A percentile compares a stretch with the other conserved stretches of the same genome.
These are phyloP conservation scores for Anadara kagoshimensis DNA, from an alignment of 1,140 invertebrate genomes.

Conservation along the genomic window DNA sequence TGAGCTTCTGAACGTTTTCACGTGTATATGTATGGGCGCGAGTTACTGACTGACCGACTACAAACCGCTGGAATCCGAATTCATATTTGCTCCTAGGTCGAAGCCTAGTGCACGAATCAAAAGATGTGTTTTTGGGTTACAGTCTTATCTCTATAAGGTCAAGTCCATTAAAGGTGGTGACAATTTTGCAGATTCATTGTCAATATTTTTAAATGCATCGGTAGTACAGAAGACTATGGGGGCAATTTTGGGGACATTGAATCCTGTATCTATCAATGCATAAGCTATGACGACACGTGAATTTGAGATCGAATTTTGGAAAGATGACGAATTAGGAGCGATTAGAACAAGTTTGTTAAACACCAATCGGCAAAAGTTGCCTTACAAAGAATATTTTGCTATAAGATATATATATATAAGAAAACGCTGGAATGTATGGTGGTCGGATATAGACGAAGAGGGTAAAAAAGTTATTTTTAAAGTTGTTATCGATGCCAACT, in stretches of 20 bases:
- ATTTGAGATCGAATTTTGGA: not conserved
- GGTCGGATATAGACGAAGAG: constrained; percentile 45
- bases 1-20: constrained; percentile 72
- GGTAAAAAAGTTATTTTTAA: constrained; percentile 29
- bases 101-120: constrained; percentile 45
- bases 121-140: constrained; percentile 45
- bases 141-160: constrained; percentile 36
- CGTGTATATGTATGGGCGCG: constrained; percentile 68
- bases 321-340: constrained; percentile 21
- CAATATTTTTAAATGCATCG: constrained; percentile 1
- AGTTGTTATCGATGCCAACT: constrained; percentile 42
- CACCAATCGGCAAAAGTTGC: constrained; percentile 1
- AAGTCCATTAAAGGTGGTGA: constrained; percentile 29
- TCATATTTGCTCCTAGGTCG: constrained; percentile 37
- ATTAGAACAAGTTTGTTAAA: constrained; percentile 18
- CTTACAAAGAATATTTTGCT: constrained; percentile 30
- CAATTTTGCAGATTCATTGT: constrained; percentile 39
- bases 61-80: constrained; percentile 50
- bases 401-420: constrained; percentile 41
- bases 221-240: too few species aligned
- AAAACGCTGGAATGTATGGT: constrained; percentile 45
- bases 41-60: constrained; percentile 70
- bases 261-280: constrained; percentile 5
- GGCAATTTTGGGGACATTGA: constrained; percentile 18
- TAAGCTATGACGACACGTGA: constrained; percentile 11